Base-by-base conservation (phyloP, 92 coral and sea anemone species). In the Zoanthus solanderi region DNA sequence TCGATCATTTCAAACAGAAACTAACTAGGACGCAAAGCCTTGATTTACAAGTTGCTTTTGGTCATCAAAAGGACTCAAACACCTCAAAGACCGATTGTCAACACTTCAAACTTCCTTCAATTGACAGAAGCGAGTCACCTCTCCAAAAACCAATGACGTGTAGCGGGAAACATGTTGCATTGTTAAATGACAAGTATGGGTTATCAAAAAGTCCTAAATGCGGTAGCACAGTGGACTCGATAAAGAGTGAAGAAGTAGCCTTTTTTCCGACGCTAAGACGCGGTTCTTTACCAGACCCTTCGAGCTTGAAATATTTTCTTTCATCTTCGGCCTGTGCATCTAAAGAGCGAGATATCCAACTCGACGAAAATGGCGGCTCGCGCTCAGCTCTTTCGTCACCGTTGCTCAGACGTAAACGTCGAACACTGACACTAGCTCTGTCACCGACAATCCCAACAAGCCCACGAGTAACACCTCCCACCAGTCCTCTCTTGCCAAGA, bases 401-500 rank as follows among this genome's bases (percentile, higher is more conserved):
- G 23, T 34, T 84, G 29, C 63, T 52, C 14, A 28, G 65, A 45
- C 56, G 60, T 42, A 71, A 78, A 32, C 72, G 45, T 9, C 23
- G 34, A n/a, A 47, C 48, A 7, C 78, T 69, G 30, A 32, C 57
- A 11, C 6, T 14, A 18, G 65, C 18, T 13, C 63, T 30, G n/a
- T 30, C 50, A 15, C 18, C 83, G 5, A 42, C 2, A 17, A 16
- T 13, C 14, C 17, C 30, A 32, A 15, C 28, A 66, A 81, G 42
- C 17, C 63, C 85, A 23, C 30, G 13, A 11, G 30, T 75, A 23
- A 63, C 85, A 14, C 85, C 85, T 23, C 75, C 75, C 18, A 15
- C 46, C 10, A 66, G 85, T 81, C 86, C 95, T 9, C 83, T 78
- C 28, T 15, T 92, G 77, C 89, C 96, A 34, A 57, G 94, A 76